Evolutionary conservation across 2,888 invertebrate genomes (phyloP).

Genomic region (Ptychoptera albimana): DNA sequence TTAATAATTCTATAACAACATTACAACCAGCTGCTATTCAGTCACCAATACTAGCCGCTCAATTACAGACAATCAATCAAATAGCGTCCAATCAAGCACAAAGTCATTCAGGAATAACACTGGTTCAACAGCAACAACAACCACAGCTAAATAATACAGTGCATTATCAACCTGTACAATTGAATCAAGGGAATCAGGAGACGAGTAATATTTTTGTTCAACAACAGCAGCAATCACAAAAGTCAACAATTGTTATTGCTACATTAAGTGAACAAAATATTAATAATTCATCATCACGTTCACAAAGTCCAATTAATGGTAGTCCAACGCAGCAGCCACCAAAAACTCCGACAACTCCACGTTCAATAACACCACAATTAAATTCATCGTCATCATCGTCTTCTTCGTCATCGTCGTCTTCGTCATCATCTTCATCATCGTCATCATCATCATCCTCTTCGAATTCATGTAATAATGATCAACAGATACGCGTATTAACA

Average conservation of each 20-base stretch:
- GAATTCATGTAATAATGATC: conserved; percentile 38
- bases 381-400: not conserved
- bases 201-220: not conserved
- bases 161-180: conserved; percentile 1
- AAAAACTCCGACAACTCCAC: conserved; percentile 6
- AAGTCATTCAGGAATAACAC: not conserved
- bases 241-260: no score
- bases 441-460: not conserved
- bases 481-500: conserved; percentile 76
- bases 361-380: conserved; percentile 3
- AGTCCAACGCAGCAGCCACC: conserved; percentile 2
- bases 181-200: not conserved
- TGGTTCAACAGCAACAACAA: no score
- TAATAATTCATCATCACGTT: not conserved
- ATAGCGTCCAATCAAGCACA: conserved; percentile 7
- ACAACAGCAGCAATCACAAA: conserved; percentile 1
- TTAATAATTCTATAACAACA: not conserved
- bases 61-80: conserved; percentile 10
- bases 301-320: conserved; percentile 5
- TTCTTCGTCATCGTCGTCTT: not conserved
- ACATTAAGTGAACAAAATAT: no score
- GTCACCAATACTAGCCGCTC: conserved; percentile 10
- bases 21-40: not conserved
- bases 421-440: not conserved
- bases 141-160: not conserved